Conservation (phyloP, 2,797 vertebrate species). For the Rhabdophis nuchalis region DNA sequence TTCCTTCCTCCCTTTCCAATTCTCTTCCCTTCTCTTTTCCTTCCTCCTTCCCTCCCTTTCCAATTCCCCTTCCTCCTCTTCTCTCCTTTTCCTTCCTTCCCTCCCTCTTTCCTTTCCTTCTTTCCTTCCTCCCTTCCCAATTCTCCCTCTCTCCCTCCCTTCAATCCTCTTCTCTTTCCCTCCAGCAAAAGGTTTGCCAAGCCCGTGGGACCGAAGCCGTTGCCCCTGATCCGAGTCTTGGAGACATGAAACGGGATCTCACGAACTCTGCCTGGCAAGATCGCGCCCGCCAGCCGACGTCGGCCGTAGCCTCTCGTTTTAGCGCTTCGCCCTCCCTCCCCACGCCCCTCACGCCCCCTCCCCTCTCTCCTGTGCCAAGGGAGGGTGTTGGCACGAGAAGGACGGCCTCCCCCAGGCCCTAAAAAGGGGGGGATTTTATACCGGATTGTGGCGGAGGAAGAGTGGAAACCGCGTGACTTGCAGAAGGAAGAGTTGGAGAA, state of each 20-base stretch:
- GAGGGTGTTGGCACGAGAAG: not conserved
- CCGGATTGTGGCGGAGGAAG: not conserved
- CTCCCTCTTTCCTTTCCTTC: not conserved
- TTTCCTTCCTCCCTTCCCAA: too few relatives aligned
- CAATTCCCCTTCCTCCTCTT: not conserved
- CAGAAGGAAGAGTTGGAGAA: not conserved
- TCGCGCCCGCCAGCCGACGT: not conserved
- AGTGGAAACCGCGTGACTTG: accelerated
- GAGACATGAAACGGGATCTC: slow-evolving; percentile 71
- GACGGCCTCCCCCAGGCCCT: not conserved
- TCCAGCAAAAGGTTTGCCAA: slow-evolving; percentile 77
- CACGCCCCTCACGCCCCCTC: not conserved
- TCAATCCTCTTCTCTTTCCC: not conserved
- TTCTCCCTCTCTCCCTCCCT: too few relatives aligned
- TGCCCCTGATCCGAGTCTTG: slow-evolving; percentile 92
- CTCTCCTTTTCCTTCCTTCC: too few relatives aligned
- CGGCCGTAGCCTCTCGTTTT: not conserved
- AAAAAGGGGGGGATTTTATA: not conserved
- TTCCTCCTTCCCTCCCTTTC: too few relatives aligned
- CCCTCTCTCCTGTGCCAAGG: not conserved
- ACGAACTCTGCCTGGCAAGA: accelerated
- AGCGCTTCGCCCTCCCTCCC: not conserved
- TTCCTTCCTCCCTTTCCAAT: too few relatives aligned
- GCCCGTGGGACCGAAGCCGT: slow-evolving; percentile 77
- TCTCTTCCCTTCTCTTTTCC: too few relatives aligned